Base-by-base conservation (phyloP, 2,113 vertebrate genomes). In the Laticauda laticaudata region DNA sequence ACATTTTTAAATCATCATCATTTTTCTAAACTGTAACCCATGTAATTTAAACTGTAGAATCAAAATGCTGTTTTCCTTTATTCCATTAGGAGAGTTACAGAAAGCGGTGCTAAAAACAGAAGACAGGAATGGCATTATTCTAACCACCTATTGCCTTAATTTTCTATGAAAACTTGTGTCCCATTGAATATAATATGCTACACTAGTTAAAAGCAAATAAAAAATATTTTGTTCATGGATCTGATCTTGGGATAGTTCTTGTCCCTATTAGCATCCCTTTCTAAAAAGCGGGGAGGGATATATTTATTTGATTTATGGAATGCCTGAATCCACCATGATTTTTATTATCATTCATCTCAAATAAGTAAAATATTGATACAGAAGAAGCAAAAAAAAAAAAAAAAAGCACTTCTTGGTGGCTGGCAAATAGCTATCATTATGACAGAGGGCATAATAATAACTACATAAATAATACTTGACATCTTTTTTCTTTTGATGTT, bases 151-250 rank as follows among this genome's bases (percentile, higher is more conserved):
- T 43, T 87, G 48, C 24, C 56, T 57, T 89, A 45, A 48, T 45
- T 93, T 69, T 95, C 93, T 4, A 92, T 45, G 93, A 53, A 93
- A 23, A 93, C 86, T 4, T 91, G 85, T 75, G 88, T 64, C 20
- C 1, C 48, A 43, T 48, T 24, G 23, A 39, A 5, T 69, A 4
- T 2, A 92, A 29, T 14, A 21, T 45, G 61, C 48, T 21, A 26
- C 86, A 75, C 64, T 87, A 89, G 86, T 0, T 93, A 90, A 95
- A 89, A 53, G 34, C 34, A 86, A 86, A 81, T 56, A 39, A 57
- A 92, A 93, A 53, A 23, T 1, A 1, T 26, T 20, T 90, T 23
- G 54, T 4, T 89, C 1, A 2, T 87, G 56, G 69, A 91, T 2
- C 1, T 53, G 54, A 57, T 94, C 90, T 89, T 90, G 6, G 48